Evolutionary conservation across 1,140 invertebrate genomes (phyloP).

Genomic region (Pararge aegeria): DNA sequence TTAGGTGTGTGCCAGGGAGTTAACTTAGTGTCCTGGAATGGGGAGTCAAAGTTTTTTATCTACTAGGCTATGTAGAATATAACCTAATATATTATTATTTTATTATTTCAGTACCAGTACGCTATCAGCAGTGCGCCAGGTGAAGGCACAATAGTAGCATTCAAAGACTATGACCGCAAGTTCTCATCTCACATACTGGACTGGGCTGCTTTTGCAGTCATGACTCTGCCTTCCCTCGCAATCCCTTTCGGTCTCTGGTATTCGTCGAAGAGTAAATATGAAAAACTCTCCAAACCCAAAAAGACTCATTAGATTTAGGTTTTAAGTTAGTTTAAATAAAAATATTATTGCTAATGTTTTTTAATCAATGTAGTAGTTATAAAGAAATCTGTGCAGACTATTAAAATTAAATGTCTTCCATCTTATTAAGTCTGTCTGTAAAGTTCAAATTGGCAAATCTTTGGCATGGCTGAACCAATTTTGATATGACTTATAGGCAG

Average conservation of each 20-base stretch:
- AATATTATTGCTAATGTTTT: conserved; percentile 49
- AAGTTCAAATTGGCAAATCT: too few species aligned
- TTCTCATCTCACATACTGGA: conserved; percentile 99
- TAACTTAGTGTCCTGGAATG: too few species aligned
- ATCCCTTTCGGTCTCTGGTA: conserved; percentile 97
- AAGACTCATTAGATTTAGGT: conserved; percentile 75
- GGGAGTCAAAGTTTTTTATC: too few species aligned
- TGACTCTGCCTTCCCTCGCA: conserved; percentile 96
- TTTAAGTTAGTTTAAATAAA: conserved; percentile 37
- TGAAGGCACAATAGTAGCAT: conserved; percentile 96
- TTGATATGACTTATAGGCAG: too few species aligned
- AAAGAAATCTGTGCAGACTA: too few species aligned
- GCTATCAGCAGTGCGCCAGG: conserved; percentile 97
- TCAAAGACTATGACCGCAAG: conserved; percentile 97
- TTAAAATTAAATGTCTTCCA: too few species aligned
- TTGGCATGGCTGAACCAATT: too few species aligned
- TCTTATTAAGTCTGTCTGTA: too few species aligned
- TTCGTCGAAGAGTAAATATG: conserved; percentile 97
- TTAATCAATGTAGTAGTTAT: too few species aligned
- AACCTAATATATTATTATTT: conserved; percentile 2
- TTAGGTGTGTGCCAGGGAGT: too few species aligned
- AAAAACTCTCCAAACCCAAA: conserved; percentile 86
- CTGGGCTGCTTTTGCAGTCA: conserved; percentile 97
- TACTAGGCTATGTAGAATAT: too few species aligned
- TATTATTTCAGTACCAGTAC: conserved; percentile 84